A percentile compares a stretch with the other conserved stretches of the same genome.
These are phyloP conservation scores for Archivesica marissinica DNA, from an alignment of 1,140 invertebrate species.

Conservation along the genomic window DNA sequence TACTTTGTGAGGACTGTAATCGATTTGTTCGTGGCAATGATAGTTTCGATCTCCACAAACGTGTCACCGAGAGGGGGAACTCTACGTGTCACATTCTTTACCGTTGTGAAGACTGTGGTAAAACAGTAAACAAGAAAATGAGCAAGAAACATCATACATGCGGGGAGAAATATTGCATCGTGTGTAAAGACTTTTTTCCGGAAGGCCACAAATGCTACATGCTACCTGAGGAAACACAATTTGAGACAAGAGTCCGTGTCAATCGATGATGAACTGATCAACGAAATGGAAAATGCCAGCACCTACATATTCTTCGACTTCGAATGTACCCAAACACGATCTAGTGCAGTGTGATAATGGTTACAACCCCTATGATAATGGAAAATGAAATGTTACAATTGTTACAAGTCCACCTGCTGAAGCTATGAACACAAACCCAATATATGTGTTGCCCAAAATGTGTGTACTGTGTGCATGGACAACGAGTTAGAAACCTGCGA, in stretches of 20 bases:
- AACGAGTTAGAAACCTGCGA: background rate
- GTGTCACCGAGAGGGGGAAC: background rate
- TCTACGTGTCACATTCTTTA: background rate
- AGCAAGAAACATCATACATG: background rate
- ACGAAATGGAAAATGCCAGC: background rate
- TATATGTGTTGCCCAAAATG: constrained; percentile 27
- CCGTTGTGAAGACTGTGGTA: constrained; percentile 15
- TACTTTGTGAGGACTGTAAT: constrained; percentile 13
- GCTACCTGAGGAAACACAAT: background rate
- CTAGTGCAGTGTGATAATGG: background rate
- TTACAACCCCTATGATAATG: background rate
- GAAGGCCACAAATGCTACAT: constrained; percentile 12
- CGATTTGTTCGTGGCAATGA: background rate
- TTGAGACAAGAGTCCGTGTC: background rate
- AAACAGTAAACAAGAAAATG: background rate
- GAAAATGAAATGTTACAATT: constrained; percentile 26
- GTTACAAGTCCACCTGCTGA: background rate
- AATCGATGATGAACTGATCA: background rate
- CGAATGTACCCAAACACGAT: constrained; percentile 29
- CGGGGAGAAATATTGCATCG: background rate
- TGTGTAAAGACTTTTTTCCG: background rate
- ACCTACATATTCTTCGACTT: constrained; percentile 37
- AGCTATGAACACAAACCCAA: constrained; percentile 15
- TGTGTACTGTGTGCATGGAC: constrained; percentile 1
- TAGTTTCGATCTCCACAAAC: constrained; percentile 6